phyloP scores from a whole-genome alignment of 2,888 invertebrate genomes.

The Scaptomyza flava region DNA sequence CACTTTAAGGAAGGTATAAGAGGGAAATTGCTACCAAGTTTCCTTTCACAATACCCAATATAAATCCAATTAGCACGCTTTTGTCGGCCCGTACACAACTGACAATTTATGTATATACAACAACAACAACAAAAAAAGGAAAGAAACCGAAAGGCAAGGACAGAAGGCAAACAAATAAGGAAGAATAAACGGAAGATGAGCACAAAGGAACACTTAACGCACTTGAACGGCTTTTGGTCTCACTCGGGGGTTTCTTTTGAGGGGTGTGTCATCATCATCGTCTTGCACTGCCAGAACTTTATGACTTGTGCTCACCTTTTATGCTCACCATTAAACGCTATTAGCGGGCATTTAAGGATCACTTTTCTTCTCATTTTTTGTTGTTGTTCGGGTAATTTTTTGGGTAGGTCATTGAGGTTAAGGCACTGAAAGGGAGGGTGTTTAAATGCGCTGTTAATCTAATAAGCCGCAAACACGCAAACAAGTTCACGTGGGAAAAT shows the following conservation, averaged over 20 bases:
- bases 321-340: slow-evolving; percentile 75
- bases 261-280: slow-evolving; percentile 53
- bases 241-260: slow-evolving; percentile 10
- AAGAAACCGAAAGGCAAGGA: neutral
- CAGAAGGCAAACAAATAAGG: slow-evolving; percentile 33
- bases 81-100: slow-evolving; percentile 54
- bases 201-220: slow-evolving; percentile 60
- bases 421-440: slow-evolving; percentile 44
- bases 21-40: slow-evolving; percentile 48
- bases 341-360: slow-evolving; percentile 79
- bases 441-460: slow-evolving; percentile 71
- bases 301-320: slow-evolving; percentile 79
- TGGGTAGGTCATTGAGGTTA: slow-evolving; percentile 53
- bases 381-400: slow-evolving; percentile 16
- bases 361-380: slow-evolving; percentile 30
- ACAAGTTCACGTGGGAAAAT: slow-evolving; percentile 83
- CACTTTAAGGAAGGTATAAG: slow-evolving; percentile 39
- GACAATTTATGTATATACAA: slow-evolving; percentile 35
- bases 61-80: slow-evolving; percentile 80
- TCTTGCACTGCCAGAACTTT: slow-evolving; percentile 55
- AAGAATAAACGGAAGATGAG: slow-evolving; percentile 44
- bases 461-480: slow-evolving; percentile 81
- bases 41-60: slow-evolving; percentile 51
- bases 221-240: slow-evolving; percentile 15
- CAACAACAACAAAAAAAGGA: neutral